A percentile compares a stretch with the other conserved stretches of the same genome.
Conservation (phyloP, 2,113 vertebrate species). For the Ptilorrhoa leucosticta region DNA sequence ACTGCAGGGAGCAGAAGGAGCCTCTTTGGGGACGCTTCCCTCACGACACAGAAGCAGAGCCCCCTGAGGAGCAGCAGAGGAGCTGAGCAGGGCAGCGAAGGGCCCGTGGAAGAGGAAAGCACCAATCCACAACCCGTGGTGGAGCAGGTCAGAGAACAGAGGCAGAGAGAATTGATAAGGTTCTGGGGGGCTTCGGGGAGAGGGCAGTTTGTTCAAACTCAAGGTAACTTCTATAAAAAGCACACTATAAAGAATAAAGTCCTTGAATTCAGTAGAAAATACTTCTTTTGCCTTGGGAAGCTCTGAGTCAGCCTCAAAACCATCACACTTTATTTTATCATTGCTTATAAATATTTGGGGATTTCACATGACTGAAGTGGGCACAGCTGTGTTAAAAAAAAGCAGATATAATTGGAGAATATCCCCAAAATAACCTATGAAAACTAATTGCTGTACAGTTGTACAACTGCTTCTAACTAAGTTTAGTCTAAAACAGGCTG, state of each 20-base stretch:
- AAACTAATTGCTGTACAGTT: background rate
- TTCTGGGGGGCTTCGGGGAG: slow-evolving; percentile 69
- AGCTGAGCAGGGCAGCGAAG: slow-evolving; percentile 71
- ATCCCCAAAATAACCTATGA: background rate
- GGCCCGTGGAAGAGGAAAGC: slow-evolving; percentile 55
- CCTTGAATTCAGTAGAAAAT: background rate
- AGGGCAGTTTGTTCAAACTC: slow-evolving; percentile 56
- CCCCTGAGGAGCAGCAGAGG: slow-evolving; percentile 66
- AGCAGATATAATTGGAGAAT: background rate
- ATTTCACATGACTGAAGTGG: background rate
- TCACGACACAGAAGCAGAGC: slow-evolving; percentile 69
- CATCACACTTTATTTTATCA: background rate
- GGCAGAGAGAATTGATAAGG: slow-evolving; percentile 62
- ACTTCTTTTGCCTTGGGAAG: background rate
- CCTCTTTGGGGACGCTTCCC: slow-evolving; percentile 74
- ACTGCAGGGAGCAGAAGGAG: slow-evolving; percentile 67
- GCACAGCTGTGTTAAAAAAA: background rate
- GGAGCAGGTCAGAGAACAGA: slow-evolving; percentile 64
- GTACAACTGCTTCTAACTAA: background rate
- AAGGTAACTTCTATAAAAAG: background rate
- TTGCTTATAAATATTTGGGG: background rate
- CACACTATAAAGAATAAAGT: background rate
- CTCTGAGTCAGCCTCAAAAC: background rate
- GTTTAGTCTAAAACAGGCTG: background rate
- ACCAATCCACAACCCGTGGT: slow-evolving; percentile 55